These are phyloP conservation scores for Todiramphus saurophagus DNA, from an alignment of 2,113 vertebrate genomes.

Conservation along the genomic window DNA sequence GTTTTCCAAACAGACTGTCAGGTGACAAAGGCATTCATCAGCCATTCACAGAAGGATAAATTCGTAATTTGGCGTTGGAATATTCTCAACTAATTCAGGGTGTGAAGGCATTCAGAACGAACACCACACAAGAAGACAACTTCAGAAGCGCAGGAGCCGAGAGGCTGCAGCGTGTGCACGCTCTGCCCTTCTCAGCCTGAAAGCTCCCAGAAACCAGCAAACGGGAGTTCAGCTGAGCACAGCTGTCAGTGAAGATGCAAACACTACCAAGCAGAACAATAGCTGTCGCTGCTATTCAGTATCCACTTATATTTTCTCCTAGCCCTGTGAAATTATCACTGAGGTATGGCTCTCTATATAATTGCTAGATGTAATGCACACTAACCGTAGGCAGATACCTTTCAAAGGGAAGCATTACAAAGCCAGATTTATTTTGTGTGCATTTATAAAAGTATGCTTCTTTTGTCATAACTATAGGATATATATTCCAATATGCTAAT, in stretches of 20 bases:
- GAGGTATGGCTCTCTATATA: not conserved
- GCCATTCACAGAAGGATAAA: not conserved
- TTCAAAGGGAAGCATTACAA: not conserved
- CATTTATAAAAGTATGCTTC: not conserved
- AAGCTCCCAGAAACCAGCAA: not conserved
- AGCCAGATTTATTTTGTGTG: not conserved
- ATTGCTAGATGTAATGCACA: not conserved
- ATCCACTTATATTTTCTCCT: not conserved
- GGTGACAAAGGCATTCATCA: not conserved
- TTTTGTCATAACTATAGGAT: not conserved
- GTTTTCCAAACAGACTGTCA: not conserved
- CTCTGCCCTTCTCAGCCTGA: not conserved
- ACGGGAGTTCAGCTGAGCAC: not conserved
- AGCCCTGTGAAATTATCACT: not conserved
- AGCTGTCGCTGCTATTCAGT: not conserved
- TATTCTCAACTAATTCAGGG: not conserved
- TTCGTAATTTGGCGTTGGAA: not conserved
- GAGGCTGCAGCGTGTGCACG: accelerated
- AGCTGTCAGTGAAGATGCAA: not conserved
- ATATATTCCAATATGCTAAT: no score
- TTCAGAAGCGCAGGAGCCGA: not conserved
- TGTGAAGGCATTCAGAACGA: not conserved
- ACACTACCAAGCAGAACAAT: not conserved
- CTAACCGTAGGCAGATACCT: not conserved
- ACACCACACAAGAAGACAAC: not conserved